A percentile compares a stretch with the other conserved stretches of the same genome.
phyloP scores from a whole-genome alignment of 2,113 vertebrate genomes.

The Leucoraja erinaceus region DNA sequence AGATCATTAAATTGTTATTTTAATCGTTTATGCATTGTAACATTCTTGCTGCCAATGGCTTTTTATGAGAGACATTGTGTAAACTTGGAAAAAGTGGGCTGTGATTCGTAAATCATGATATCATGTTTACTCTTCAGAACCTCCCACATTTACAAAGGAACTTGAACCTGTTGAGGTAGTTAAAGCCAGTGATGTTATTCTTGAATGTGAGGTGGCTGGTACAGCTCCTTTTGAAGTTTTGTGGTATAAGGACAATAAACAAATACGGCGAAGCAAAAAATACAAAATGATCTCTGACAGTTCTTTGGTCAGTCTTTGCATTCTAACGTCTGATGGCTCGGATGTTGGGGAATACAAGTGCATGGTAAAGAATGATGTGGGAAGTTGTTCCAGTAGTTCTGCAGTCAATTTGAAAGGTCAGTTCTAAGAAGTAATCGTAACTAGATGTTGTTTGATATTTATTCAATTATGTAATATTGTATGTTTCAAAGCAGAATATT shows the following conservation, averaged over 20 bases:
- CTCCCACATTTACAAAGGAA: slow-evolving; percentile 74
- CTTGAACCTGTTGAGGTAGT: slow-evolving; percentile 70
- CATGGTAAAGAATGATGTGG: slow-evolving; percentile 78
- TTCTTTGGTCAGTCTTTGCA: slow-evolving; percentile 66
- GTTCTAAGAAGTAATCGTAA: slow-evolving; percentile 45
- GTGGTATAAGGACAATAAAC: slow-evolving; percentile 87
- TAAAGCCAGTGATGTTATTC: slow-evolving; percentile 65
- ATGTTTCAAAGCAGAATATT: neutral
- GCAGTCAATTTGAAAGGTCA: slow-evolving; percentile 84
- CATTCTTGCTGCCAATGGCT: neutral
- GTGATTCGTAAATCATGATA: neutral
- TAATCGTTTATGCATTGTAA: neutral
- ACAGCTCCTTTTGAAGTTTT: slow-evolving; percentile 81
- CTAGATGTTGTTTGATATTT: neutral
- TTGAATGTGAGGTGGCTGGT: slow-evolving; percentile 76
- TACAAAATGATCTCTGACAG: slow-evolving; percentile 67
- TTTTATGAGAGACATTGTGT: neutral
- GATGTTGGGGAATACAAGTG: slow-evolving; percentile 93
- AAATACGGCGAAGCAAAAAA: slow-evolving; percentile 83
- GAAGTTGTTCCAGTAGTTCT: slow-evolving; percentile 79
- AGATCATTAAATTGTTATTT: neutral
- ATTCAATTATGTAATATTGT: neutral
- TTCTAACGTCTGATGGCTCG: slow-evolving; percentile 74
- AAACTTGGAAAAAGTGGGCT: neutral
- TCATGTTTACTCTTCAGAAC: slow-evolving; percentile 64